These are phyloP conservation scores for Pseudomyrmex dendroicus DNA, from an alignment of 1,140 invertebrate genomes.

Conservation along the genomic window DNA sequence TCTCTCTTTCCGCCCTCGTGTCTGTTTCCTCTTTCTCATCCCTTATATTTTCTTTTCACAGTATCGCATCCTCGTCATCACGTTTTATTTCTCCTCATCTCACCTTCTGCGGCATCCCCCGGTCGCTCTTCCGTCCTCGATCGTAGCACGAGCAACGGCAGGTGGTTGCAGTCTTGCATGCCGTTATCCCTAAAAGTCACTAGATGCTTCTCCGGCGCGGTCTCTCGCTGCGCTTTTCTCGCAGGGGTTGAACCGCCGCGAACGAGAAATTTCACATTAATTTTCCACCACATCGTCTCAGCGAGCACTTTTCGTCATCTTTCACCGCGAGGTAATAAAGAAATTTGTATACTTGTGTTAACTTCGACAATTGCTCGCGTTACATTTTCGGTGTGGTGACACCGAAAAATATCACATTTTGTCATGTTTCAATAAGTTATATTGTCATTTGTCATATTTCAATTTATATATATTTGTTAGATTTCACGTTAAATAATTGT, in stretches of 20 bases:
- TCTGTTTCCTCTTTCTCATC: neutral
- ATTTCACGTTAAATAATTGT: too few species aligned
- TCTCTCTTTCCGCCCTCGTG: conserved; percentile 11
- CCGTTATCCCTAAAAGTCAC: conserved; percentile 63
- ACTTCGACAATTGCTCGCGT: too few species aligned
- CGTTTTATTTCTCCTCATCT: neutral
- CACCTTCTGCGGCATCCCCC: conserved; percentile 6
- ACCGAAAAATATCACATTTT: too few species aligned
- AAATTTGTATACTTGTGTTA: too few species aligned
- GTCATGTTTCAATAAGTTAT: too few species aligned
- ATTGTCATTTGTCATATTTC: too few species aligned
- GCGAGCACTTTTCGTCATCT: too few species aligned
- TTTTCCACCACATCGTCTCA: too few species aligned
- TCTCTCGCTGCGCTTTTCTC: neutral
- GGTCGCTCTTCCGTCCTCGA: conserved; percentile 3
- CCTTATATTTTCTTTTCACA: neutral
- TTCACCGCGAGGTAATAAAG: too few species aligned
- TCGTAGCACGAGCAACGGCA: conserved; percentile 59
- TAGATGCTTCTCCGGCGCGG: conserved; percentile 16
- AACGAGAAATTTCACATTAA: neutral
- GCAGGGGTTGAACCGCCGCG: neutral
- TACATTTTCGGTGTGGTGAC: too few species aligned
- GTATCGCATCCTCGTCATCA: neutral
- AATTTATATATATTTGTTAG: too few species aligned
- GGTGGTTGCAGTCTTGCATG: conserved; percentile 69